Conservation (phyloP, 2,888 invertebrate genomes). For the Nemurella pictetii region DNA sequence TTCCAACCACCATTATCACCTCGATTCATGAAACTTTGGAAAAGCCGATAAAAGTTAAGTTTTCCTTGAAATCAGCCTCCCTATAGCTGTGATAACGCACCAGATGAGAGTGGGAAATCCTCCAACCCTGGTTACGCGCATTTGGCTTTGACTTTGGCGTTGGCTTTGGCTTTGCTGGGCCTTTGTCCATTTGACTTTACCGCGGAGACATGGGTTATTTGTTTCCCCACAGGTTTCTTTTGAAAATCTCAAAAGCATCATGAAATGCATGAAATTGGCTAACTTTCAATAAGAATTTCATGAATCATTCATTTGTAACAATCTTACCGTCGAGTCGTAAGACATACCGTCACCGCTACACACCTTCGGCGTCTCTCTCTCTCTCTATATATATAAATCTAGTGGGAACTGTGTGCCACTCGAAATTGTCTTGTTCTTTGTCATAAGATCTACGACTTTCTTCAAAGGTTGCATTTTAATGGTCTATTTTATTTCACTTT, state of each 20-base stretch:
- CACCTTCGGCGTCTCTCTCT: neutral
- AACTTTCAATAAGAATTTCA: neutral
- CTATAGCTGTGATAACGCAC: neutral
- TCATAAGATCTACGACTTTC: neutral
- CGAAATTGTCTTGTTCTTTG: neutral
- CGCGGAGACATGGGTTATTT: too few species aligned
- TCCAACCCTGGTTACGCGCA: too few species aligned
- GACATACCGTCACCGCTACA: neutral
- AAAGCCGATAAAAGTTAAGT: neutral
- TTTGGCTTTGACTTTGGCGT: too few species aligned
- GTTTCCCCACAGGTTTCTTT: neutral
- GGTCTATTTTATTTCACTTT: neutral
- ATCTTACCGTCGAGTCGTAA: neutral
- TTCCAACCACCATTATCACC: neutral
- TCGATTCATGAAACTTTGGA: neutral
- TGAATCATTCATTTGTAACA: neutral
- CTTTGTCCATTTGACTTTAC: too few species aligned
- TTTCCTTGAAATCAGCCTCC: neutral
- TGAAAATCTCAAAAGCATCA: neutral
- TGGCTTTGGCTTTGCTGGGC: too few species aligned
- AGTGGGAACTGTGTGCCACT: neutral
- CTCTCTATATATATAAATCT: too few species aligned
- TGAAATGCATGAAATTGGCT: neutral
- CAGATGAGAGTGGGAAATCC: neutral
- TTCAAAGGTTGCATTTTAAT: neutral